These are phyloP conservation scores for Esox lucius DNA, from an alignment of 2,797 vertebrate species.

Conservation along the genomic window DNA sequence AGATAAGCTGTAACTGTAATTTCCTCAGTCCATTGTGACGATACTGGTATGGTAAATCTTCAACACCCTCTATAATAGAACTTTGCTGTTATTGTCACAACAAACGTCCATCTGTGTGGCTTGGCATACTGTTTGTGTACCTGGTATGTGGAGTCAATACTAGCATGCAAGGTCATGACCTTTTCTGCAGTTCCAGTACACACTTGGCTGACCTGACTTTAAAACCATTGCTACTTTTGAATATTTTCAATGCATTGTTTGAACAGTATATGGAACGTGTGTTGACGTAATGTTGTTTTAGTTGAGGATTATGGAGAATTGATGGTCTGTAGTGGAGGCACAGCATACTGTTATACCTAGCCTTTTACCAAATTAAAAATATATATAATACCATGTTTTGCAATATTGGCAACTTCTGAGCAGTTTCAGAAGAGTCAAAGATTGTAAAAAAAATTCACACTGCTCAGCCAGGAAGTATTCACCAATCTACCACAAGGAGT, in stretches of 20 bases:
- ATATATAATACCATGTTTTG: no score
- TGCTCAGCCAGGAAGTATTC: no score
- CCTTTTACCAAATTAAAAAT: no score
- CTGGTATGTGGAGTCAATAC: neutral
- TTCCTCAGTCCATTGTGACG: neutral
- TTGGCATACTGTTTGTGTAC: neutral
- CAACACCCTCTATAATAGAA: neutral
- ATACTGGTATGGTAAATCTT: neutral
- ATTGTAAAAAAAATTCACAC: no score
- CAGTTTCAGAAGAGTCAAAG: no score
- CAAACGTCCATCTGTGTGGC: neutral
- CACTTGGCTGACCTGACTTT: neutral
- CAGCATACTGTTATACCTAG: neutral
- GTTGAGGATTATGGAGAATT: neutral
- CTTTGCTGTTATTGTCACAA: neutral
- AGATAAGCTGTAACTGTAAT: conserved; percentile 4
- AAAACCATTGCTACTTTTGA: neutral
- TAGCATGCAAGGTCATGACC: neutral
- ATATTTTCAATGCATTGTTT: neutral
- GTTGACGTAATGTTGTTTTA: neutral
- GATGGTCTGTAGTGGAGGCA: neutral
- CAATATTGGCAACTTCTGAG: no score
- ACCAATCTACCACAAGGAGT: no score
- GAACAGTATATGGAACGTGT: neutral
- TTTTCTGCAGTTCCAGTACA: neutral